A percentile compares a stretch with the other conserved stretches of the same genome.
Conservation (phyloP, 2,888 invertebrate species). For the Ectemnius cavifrons region DNA sequence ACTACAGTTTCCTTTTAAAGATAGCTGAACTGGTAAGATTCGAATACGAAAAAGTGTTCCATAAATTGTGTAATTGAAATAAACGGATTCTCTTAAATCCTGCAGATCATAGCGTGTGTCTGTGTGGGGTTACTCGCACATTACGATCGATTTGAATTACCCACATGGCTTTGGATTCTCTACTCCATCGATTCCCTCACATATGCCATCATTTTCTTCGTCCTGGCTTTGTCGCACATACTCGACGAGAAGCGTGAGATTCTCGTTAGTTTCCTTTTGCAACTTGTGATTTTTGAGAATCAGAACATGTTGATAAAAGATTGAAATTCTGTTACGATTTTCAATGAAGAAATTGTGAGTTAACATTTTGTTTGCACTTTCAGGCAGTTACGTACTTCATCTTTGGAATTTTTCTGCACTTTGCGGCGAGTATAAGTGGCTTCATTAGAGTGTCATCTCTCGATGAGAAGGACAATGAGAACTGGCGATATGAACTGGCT, state of each 20-base stretch:
- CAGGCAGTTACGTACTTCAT: constrained; percentile 56
- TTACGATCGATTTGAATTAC: constrained; percentile 52
- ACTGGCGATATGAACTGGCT: constrained; percentile 45
- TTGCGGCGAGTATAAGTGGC: constrained; percentile 55
- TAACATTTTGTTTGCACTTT: not conserved
- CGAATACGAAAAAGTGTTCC: not conserved
- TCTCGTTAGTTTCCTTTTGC: constrained; percentile 42
- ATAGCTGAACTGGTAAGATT: constrained; percentile 56
- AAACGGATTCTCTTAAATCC: not conserved
- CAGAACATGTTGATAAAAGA: not conserved
- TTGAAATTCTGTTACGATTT: not conserved
- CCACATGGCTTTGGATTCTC: constrained; percentile 66
- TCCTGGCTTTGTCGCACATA: constrained; percentile 56
- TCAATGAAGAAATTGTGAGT: not conserved
- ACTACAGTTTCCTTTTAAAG: constrained; percentile 58
- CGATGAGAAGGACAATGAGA: constrained; percentile 32
- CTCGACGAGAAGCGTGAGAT: constrained; percentile 55
- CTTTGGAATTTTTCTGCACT: constrained; percentile 56
- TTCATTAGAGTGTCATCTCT: constrained; percentile 43
- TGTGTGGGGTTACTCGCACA: constrained; percentile 51
- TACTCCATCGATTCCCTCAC: constrained; percentile 64
- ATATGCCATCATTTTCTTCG: constrained; percentile 57
- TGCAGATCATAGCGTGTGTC: constrained; percentile 49
- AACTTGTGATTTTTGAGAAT: not conserved
- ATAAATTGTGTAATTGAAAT: not conserved